These are phyloP conservation scores for Eurytoma adleriae DNA, from an alignment of 2,888 invertebrate species.

Conservation along the genomic window DNA sequence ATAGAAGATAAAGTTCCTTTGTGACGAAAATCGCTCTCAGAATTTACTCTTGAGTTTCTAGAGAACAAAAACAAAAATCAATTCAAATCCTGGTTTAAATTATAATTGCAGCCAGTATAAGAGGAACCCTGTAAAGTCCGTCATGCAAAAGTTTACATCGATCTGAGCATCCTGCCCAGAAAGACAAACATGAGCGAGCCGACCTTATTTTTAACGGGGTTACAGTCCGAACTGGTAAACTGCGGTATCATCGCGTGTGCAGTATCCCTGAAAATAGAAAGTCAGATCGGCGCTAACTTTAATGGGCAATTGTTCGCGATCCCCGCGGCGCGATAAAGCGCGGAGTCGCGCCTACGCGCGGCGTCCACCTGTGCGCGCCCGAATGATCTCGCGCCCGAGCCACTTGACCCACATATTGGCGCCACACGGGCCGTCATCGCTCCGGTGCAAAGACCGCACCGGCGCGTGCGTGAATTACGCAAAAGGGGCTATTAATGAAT, in stretches of 20 bases:
- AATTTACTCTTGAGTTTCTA: too few species aligned
- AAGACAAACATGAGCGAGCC: not conserved
- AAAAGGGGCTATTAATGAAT: too few species aligned
- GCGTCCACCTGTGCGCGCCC: constrained; percentile 18
- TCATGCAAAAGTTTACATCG: too few species aligned
- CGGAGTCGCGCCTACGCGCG: not conserved
- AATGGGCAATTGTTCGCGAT: constrained; percentile 16
- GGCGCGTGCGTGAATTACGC: too few species aligned
- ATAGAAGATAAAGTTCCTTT: too few species aligned
- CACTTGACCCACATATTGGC: not conserved
- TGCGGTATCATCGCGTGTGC: constrained; percentile 12
- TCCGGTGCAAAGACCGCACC: too few species aligned
- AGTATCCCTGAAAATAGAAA: constrained; percentile 16
- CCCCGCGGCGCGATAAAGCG: not conserved
- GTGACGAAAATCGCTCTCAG: too few species aligned
- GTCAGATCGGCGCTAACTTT: constrained; percentile 33
- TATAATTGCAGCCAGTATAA: too few species aligned
- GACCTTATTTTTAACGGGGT: constrained; percentile 28
- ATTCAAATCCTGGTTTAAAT: too few species aligned
- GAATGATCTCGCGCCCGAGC: not conserved
- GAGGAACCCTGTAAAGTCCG: too few species aligned
- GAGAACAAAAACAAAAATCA: too few species aligned
- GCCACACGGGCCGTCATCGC: not conserved
- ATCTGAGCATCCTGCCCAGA: too few species aligned
- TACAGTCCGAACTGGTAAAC: constrained; percentile 10